Conservation (phyloP, 2,113 vertebrate genomes). For the Gasterosteus aculeatus region DNA sequence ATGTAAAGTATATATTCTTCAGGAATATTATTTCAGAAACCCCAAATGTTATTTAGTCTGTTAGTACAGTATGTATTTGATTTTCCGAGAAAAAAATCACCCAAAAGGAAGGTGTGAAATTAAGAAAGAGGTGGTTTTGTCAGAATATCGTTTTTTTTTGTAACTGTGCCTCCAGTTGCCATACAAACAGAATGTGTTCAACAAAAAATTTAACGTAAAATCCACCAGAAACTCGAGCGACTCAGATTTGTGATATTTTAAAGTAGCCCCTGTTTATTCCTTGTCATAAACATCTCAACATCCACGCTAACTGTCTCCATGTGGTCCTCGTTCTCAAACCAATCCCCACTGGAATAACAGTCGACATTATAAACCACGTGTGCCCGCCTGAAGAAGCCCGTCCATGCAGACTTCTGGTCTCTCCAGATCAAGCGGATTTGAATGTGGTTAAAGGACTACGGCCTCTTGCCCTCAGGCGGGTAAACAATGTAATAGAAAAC, state of each 20-base stretch:
- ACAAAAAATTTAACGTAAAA: constrained; percentile 30
- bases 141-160: constrained; percentile 12
- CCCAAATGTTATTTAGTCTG: background rate
- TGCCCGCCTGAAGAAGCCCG: constrained; percentile 47
- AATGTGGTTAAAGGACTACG: constrained; percentile 60
- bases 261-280: constrained; percentile 72
- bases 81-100: background rate
- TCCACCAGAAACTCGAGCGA: constrained; percentile 46
- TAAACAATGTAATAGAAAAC: constrained; percentile 78
- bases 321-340: constrained; percentile 69
- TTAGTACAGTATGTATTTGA: no score
- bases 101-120: background rate
- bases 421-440: constrained; percentile 67
- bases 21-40: background rate
- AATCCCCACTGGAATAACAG: constrained; percentile 70
- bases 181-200: constrained; percentile 19
- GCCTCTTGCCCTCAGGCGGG: constrained; percentile 69
- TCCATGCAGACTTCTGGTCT: constrained; percentile 42
- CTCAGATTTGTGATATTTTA: constrained; percentile 64
- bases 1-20: background rate
- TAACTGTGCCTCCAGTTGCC: constrained; percentile 11
- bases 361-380: constrained; percentile 64
- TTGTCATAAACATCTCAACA: constrained; percentile 79
- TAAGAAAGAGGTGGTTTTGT: constrained; percentile 7
- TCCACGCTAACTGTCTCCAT: constrained; percentile 74